Evolutionary conservation across 2,888 invertebrate genomes (phyloP), one percentile per base, ranked within the genome.

Genomic region (Trichopoda pennipes): DNA sequence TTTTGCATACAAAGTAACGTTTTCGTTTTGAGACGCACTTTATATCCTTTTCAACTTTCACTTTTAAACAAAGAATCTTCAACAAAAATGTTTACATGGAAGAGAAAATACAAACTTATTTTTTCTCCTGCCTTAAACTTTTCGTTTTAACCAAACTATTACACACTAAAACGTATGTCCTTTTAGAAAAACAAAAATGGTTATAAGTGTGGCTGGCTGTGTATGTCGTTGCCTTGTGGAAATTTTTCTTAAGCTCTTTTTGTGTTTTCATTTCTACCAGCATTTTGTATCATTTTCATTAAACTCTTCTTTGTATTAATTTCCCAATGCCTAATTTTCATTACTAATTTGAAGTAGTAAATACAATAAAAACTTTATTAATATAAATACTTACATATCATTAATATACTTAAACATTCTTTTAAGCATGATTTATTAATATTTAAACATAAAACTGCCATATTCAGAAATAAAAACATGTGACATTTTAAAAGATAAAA

Each of bases 1-100:
- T 47, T 47, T n/a, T n/a, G n/a, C 47, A 47, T 47, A n/a, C 0
- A 17, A 47, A 47, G n/a, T 17, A n/a, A 44, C 42, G 55, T 68
- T 68, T 56, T 68, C 28, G 12, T 44, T 44, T 21, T 19, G 17
- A 16, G 9, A 44, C 28, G 12, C 28, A 68, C 0, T 14, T 68
- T 19, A 28, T 28, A 28, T 28, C 28, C 28, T n/a, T 60, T 38
- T 49, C 35, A 70, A 56, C 77, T 70, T 70, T 70, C 70, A 56
- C 70, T 78, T 72, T 58, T 56, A 49, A 70, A 42, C 28, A 49
- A 66, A 35, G 28, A 28, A 28, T 28, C 49, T 64, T 42, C 19
- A 66, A 51, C 66, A 75, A n/a, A n/a, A 7, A 47, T 47, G n/a
- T 38, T 12, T 14, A 38, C 14, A 47, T 28, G 4, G 1, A 16